Evolutionary conservation across 1,140 invertebrate species (phyloP).

Genomic region (Cherax quadricarinatus): DNA sequence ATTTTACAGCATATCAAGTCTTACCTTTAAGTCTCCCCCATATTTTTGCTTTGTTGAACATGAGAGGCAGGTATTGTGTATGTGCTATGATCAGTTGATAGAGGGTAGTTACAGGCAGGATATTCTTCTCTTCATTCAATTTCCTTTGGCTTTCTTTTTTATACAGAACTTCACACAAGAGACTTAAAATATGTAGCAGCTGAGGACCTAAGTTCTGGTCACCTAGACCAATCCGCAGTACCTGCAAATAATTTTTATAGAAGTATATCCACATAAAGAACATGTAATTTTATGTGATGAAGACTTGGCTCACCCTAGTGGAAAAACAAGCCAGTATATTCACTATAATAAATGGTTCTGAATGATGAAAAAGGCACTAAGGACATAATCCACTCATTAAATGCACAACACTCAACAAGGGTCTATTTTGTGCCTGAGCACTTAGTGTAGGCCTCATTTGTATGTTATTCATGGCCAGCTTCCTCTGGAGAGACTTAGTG

Average conservation of each 20-base stretch:
- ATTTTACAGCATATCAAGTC: not conserved
- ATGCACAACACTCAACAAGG: too few species aligned
- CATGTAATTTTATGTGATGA: too few species aligned
- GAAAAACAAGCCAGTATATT: too few species aligned
- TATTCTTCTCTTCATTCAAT: not conserved
- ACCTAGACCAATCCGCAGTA: conserved; percentile 19
- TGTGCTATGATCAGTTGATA: conserved; percentile 44
- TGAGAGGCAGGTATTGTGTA: conserved; percentile 35
- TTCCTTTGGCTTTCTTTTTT: not conserved
- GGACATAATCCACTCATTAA: too few species aligned
- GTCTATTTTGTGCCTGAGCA: too few species aligned
- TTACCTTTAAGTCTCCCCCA: conserved; percentile 43
- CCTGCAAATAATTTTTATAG: conserved; percentile 4
- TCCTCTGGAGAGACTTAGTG: too few species aligned
- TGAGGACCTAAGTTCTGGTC: conserved; percentile 24
- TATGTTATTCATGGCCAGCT: too few species aligned
- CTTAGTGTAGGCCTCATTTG: too few species aligned
- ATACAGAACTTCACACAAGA: conserved; percentile 15
- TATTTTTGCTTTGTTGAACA: conserved; percentile 28
- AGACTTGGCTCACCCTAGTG: too few species aligned
- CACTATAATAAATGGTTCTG: too few species aligned
- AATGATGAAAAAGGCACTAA: too few species aligned
- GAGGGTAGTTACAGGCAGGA: conserved; percentile 26
- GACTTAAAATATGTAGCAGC: conserved; percentile 9
- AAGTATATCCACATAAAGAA: too few species aligned